Percentiles rank a stretch among this genome's conserved stretches.
Conservation (phyloP, 2,113 vertebrate genomes). For the Campylorhamphus procurvoides region DNA sequence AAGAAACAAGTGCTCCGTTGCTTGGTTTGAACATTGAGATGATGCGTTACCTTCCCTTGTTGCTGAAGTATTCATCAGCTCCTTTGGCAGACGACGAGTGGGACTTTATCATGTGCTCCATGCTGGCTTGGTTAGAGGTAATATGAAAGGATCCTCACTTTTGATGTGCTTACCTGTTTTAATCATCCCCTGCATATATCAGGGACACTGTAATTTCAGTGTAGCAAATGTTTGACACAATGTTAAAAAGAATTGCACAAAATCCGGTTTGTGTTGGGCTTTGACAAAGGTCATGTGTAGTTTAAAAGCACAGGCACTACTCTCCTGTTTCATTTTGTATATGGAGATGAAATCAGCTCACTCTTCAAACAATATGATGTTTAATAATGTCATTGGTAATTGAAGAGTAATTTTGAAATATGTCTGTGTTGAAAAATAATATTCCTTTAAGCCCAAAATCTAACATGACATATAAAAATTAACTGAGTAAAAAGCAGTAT, state of each 20-base stretch:
- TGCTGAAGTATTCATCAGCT: constrained; percentile 75
- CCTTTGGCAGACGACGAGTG: constrained; percentile 84
- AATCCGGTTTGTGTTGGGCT: background rate
- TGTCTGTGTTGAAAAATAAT: background rate
- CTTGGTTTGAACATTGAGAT: constrained; percentile 89
- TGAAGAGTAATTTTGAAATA: background rate
- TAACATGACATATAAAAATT: background rate
- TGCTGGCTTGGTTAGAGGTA: constrained; percentile 96
- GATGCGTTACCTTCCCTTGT: constrained; percentile 86
- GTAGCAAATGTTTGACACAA: background rate
- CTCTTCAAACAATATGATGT: background rate
- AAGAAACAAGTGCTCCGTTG: constrained; percentile 75
- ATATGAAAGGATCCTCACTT: background rate
- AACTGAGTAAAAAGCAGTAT: background rate
- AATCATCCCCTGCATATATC: background rate
- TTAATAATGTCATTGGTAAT: background rate
- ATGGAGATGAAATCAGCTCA: background rate
- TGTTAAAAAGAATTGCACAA: background rate
- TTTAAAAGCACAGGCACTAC: background rate
- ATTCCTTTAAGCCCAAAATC: background rate
- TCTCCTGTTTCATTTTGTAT: background rate
- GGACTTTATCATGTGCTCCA: constrained; percentile 95
- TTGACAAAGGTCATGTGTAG: background rate
- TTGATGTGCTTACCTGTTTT: background rate
- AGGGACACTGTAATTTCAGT: background rate